Evolutionary conservation across 92 coral and sea anemone species (phyloP).

Genomic region (Galaxea fascicularis): DNA sequence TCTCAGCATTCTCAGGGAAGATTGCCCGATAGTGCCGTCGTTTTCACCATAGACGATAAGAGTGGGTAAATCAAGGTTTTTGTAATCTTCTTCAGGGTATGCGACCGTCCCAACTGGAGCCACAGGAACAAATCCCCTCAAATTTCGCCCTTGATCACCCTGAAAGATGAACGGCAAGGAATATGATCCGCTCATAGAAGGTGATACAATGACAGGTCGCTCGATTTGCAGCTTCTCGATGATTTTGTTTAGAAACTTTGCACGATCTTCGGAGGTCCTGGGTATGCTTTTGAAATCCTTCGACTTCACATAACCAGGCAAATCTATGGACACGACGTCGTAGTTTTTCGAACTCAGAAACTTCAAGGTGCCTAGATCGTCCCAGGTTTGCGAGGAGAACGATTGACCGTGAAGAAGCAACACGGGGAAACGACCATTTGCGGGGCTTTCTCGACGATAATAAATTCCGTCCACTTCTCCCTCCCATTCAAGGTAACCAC

Average conservation of each 20-base stretch:
- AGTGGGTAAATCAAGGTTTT: constrained; percentile 64
- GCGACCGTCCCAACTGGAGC: constrained; percentile 83
- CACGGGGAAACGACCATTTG: constrained; percentile 43
- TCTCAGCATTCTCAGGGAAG: constrained; percentile 71
- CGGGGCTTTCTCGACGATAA: constrained; percentile 26
- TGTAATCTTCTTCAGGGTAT: constrained; percentile 58
- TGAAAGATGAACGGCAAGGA: constrained; percentile 79
- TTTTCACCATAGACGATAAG: constrained; percentile 79
- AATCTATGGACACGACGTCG: constrained; percentile 82
- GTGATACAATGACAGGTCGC: constrained; percentile 78
- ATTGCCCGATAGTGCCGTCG: constrained; percentile 61
- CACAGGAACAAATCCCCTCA: constrained; percentile 83
- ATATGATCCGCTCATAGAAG: constrained; percentile 89
- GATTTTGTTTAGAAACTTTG: constrained; percentile 59
- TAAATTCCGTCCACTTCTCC: constrained; percentile 30
- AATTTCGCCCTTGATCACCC: constrained; percentile 46
- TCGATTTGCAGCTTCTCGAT: constrained; percentile 53
- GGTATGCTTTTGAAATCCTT: constrained; percentile 28
- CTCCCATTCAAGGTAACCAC: constrained; percentile 35
- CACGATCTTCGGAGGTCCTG: constrained; percentile 61
- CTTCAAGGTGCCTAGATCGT: constrained; percentile 77
- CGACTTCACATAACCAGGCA: constrained; percentile 84
- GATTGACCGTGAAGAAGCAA: constrained; percentile 84
- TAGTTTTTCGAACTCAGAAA: constrained; percentile 69
- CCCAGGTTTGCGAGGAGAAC: constrained; percentile 88